A percentile compares a stretch with the other conserved stretches of the same genome.
phyloP scores from a whole-genome alignment of 1,140 invertebrate species.

The Cotesia glomerata region DNA sequence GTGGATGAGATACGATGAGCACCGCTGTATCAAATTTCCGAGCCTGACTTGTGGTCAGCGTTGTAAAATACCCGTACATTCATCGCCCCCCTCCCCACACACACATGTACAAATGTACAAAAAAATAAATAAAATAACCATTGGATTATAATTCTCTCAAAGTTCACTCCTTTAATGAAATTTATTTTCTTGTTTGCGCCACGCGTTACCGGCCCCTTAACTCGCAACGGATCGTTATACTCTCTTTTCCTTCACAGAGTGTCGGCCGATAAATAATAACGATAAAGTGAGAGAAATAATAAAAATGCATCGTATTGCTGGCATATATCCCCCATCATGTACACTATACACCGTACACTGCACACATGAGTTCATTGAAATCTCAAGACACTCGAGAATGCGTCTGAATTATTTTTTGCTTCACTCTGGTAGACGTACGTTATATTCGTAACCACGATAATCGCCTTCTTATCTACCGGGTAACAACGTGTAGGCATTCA shows the following conservation, averaged over 20 bases:
- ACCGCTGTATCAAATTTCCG: constrained; percentile 19
- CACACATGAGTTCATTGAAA: neutral
- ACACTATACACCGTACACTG: neutral
- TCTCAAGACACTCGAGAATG: neutral
- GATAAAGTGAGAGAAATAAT: neutral
- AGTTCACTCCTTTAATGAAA: neutral
- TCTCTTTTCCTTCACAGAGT: neutral
- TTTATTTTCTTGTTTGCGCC: constrained; percentile 14
- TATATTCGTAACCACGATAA: constrained; percentile 9
- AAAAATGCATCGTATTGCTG: neutral
- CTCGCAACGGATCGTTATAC: neutral
- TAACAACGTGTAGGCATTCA: constrained; percentile 44
- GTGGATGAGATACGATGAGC: constrained; percentile 14
- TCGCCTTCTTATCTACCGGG: constrained; percentile 46
- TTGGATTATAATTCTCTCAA: neutral
- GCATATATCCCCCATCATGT: neutral
- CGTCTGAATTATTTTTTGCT: neutral
- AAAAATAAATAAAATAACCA: constrained; percentile 4
- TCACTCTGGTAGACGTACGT: neutral
- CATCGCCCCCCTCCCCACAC: neutral
- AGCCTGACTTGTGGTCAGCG: neutral
- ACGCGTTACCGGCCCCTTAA: neutral
- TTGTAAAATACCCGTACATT: too few relatives aligned
- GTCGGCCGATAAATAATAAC: constrained; percentile 5
- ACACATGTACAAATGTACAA: neutral